Base-by-base conservation (phyloP, 2,888 invertebrate species). In the Tinea semifulvella region DNA sequence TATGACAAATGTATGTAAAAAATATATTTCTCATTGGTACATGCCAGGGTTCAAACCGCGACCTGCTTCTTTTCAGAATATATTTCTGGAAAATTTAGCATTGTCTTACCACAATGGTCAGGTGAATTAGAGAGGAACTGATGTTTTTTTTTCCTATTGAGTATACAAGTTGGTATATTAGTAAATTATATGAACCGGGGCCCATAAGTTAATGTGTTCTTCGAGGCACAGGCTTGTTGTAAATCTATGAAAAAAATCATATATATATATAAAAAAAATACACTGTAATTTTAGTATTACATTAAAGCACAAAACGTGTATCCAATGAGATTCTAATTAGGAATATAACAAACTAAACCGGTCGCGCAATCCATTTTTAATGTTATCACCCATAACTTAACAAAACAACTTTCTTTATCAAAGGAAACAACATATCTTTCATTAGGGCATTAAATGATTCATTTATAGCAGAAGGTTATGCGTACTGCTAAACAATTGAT, bases 401-500 rank as follows among this genome's bases (percentile, higher is more conserved):
- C 4, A 10, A 31, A 31, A 31, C 31, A 31, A 31, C 2, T 31
- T 31, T 31, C 13, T 31, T 31, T 14, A 31, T 13, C n/a, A 2
- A 31, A n/a, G n/a, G n/a, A n/a, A n/a, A n/a, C n/a, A n/a, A n/a
- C n/a, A n/a, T n/a, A 31, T 14, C 10, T n/a, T 13, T 6, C 31
- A n/a, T 13, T 14, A 31, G 14, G 11, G 3, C 11, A 31, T 31
- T 31, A 31, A 31, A 14, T 31, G 14, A 6, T 31, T 31, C 14
- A 31, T 31, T 31, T n/a, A 31, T 13, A n/a, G 31, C 14, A 31
- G 2, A 31, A 6, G 14, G 31, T 14, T 31, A 31, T 31, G 31
- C 31, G 31, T 31, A 31, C 31, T 31, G 14, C 14, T 4, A 31
- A 31, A 31, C 31, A 31, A 31, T 31, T 31, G 31, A 31, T 31